Percentiles rank a stretch among this genome's conserved stretches.
These are phyloP conservation scores for Drosophila acutilabella DNA, from an alignment of 2,888 invertebrate species.

Conservation along the genomic window DNA sequence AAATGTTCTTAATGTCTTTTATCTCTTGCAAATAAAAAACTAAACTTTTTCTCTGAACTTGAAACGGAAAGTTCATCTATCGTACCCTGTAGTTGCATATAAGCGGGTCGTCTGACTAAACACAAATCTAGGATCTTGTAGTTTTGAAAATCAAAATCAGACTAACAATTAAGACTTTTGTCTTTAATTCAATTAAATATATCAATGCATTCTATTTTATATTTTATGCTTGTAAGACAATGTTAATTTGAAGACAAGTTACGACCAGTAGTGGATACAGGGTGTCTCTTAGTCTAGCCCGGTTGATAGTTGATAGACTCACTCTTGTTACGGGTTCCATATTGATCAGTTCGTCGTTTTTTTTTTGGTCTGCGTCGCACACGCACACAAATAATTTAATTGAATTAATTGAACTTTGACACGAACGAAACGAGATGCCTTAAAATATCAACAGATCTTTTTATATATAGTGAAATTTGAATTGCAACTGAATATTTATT, in stretches of 20 bases:
- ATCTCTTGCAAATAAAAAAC: slow-evolving; percentile 15
- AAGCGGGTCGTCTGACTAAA: background rate
- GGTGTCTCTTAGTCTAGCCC: slow-evolving; percentile 1
- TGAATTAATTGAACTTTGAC: slow-evolving; percentile 83
- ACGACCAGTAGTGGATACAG: background rate
- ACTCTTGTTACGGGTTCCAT: slow-evolving; percentile 9
- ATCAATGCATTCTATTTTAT: no score
- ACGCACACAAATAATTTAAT: slow-evolving; percentile 76
- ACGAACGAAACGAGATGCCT: slow-evolving; percentile 29
- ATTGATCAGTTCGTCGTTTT: slow-evolving; percentile 9
- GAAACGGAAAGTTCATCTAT: background rate
- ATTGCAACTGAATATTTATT: background rate
- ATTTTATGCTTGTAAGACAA: background rate
- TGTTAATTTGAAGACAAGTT: background rate
- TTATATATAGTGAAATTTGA: slow-evolving; percentile 22
- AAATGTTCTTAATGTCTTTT: slow-evolving; percentile 2
- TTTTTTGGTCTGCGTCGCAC: slow-evolving; percentile 21
- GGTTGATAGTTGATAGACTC: background rate
- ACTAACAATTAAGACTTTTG: no score
- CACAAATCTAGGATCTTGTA: no score
- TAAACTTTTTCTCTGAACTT: slow-evolving; percentile 13
- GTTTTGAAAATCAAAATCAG: no score
- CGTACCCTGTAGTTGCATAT: background rate
- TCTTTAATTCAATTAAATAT: no score
- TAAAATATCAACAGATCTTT: slow-evolving; percentile 51